Evolutionary conservation across 2,113 vertebrate species (phyloP), one percentile per base, ranked within the genome.

Genomic region (Anguilla rostrata): DNA sequence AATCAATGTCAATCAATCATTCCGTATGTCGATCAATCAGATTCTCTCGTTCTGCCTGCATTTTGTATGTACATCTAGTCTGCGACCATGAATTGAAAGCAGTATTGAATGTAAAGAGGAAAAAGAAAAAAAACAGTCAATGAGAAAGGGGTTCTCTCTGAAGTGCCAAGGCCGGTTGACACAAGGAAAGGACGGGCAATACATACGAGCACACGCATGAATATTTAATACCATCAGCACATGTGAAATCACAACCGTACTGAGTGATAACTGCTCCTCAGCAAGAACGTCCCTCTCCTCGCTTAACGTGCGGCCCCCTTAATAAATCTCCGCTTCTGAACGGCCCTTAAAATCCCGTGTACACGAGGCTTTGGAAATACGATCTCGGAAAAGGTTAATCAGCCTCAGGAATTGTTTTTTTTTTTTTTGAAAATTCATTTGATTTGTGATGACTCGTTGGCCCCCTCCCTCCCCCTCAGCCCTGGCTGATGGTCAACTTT

Each of bases 371-470:
- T 75, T 75, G 34, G 71, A 34, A 29, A 75, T 75, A 75, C 34
- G 60, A 75, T 75, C 71, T 29, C 11, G 71, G 71, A 29, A 75
- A 75, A 75, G n/a, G 71, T 75, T 75, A n/a, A 75, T 75, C 71
- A 75, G 9, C 34, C 26, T 75, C n/a, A 34, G 71, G n/a, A n/a
- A n/a, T 75, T 11, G 66, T 29, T 29, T 75, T 34, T 34, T 75
- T 75, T 75, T 12, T n/a, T 29, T 29, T 75, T 5, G 20, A 71
- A n/a, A 71, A 4, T 71, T 71, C 9, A n/a, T 71, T 75, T 34
- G 26, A 66, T 66, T 12, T 9, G 71, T 34, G 71, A 75, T 75
- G 26, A 66, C 26, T 6, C 71, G 2, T 9, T 34, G 2, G 9
- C 71, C 9, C 26, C n/a, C 26, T 34, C 9, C 7, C 26, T 11